Base-by-base conservation (phyloP, 2,797 vertebrate species). In the Siniperca scherzeri region DNA sequence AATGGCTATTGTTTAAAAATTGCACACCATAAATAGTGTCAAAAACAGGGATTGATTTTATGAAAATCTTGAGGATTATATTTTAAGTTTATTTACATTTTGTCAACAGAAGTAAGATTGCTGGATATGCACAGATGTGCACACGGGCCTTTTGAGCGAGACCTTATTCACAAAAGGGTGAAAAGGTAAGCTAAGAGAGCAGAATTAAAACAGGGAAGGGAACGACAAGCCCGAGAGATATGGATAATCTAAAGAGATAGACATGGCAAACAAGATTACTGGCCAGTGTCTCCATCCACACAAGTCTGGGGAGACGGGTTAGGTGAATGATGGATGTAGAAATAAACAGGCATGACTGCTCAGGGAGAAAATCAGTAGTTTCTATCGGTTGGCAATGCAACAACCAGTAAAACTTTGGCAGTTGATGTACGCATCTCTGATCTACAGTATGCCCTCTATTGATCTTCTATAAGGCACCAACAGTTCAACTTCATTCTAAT, bases 401-500 rank as follows among this genome's bases (percentile, higher is more conserved):
- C 59, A 48, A 14, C 52, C 55, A 72, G 61, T 85, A 61, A 62
- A 80, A 83, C 59, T 65, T 53, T 50, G 73, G 21, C 44, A 36
- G 60, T 25, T 57, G 70, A 74, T 22, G 40, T 21, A 56, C 40
- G n/a, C 44, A 8, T 70, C 68, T n/a, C 52, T 76, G 75, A 83
- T 87, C 80, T 64, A 12, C 12, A 25, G 53, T 25, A 7, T 81
- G 77, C 57, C 78, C 61, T 79, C 59, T 60, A 89, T 91, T 71
- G 83, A 89, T 90, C 71, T 14, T n/a, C 65, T n/a, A 55, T 55
- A 70, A 76, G 65, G 59, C 80, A 69, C 77, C 69, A 36, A 48
- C 65, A 42, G 81, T 84, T 81, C 68, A 65, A 68, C 50, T 80
- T 85, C 52, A 56, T 65, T 85, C 77, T 85, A 87, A 93, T 89